These are phyloP conservation scores for Oriolus oriolus DNA, from an alignment of 2,113 vertebrate species.

Conservation along the genomic window DNA sequence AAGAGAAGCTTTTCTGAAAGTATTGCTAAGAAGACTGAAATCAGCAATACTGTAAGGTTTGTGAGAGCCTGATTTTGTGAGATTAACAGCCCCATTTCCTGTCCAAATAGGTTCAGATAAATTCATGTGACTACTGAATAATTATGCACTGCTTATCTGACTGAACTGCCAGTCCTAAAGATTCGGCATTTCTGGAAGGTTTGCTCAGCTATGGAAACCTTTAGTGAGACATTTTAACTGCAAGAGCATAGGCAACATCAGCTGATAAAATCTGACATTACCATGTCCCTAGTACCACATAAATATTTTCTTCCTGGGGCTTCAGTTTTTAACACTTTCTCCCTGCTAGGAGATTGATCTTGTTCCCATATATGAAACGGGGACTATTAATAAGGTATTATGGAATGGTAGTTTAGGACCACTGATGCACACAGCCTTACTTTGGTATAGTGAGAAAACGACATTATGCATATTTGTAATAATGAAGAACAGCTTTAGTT, in stretches of 20 bases:
- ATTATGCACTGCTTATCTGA: conserved; percentile 14
- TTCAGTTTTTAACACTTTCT: background rate
- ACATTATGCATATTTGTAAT: background rate
- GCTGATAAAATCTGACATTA: conserved; percentile 27
- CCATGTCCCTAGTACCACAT: background rate
- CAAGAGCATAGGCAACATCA: background rate
- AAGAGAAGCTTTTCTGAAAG: background rate
- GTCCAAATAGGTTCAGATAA: conserved; percentile 1
- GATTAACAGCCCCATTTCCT: background rate
- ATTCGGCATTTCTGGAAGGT: conserved; percentile 10
- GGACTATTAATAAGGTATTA: background rate
- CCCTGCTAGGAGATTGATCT: background rate
- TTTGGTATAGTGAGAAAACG: background rate
- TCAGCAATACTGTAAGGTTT: background rate
- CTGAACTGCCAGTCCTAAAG: conserved; percentile 12
- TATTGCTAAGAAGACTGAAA: background rate
- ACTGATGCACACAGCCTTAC: background rate
- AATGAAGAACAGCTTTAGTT: background rate
- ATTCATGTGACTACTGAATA: background rate
- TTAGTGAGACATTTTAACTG: conserved; percentile 14
- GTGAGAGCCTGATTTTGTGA: background rate
- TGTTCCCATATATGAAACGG: background rate
- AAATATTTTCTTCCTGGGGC: background rate
- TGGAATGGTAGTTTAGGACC: background rate
- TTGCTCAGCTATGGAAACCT: conserved; percentile 11